These are phyloP conservation scores for Calliphora vicina DNA, from an alignment of 1,140 invertebrate genomes.

Conservation along the genomic window DNA sequence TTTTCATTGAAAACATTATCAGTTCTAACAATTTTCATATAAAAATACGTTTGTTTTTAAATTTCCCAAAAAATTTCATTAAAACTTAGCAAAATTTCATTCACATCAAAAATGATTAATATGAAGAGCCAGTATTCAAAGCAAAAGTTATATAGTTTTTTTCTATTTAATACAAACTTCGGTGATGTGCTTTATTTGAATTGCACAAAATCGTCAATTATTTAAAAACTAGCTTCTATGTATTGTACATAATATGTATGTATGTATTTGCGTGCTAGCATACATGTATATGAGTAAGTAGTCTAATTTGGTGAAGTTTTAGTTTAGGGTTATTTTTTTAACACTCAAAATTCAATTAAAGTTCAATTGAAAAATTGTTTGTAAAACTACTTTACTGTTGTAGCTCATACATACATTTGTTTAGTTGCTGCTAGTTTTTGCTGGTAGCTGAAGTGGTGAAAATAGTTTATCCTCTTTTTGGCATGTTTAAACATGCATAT, in stretches of 20 bases:
- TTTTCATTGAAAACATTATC: too few relatives aligned
- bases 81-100: not conserved
- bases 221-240: too few relatives aligned
- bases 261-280: too few relatives aligned
- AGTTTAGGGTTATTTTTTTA: not conserved
- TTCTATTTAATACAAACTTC: too few relatives aligned
- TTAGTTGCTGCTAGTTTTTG: not conserved
- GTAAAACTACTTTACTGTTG: not conserved
- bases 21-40: not conserved
- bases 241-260: too few relatives aligned
- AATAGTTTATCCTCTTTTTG: slow-evolving; percentile 12
- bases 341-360: slow-evolving; percentile 22
- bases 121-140: not conserved
- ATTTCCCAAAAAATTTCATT: not conserved
- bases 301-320: not conserved
- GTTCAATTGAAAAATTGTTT: slow-evolving; percentile 25
- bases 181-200: not conserved
- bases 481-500: slow-evolving; percentile 27
- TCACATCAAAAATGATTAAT: not conserved
- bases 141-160: too few relatives aligned
- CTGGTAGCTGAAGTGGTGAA: not conserved
- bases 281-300: not conserved
- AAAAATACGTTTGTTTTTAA: not conserved
- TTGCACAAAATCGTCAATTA: not conserved
- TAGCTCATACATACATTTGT: not conserved